Evolutionary conservation across 2,888 invertebrate genomes (phyloP), one percentile per base, ranked within the genome.

Genomic region (Drosophila recens): DNA sequence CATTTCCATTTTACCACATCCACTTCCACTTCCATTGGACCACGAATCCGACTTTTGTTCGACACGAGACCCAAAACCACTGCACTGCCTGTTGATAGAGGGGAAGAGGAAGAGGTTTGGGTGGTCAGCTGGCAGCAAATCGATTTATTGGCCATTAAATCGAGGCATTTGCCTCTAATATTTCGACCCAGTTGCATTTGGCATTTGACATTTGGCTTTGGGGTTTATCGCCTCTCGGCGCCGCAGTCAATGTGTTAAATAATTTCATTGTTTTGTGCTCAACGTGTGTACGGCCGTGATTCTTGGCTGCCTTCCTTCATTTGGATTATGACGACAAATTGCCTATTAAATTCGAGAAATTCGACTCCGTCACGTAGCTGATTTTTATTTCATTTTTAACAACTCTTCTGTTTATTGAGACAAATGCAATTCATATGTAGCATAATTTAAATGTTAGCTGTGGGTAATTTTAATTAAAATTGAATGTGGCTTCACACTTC

Each of bases 141-240:
- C 90, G 88, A 87, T 87, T 87, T 87, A 87, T 87, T 87, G 83
- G 70, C 82, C 76, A 87, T 87, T 87, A 89, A 86, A 78, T 69
- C 64, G 72, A 58, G 67, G 69, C 70, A 70, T 79, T 89, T 76
- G 67, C 66, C 74, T 67, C 76, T 83, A 83, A 84, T 83, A 79
- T 78, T 79, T 80, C 54, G 70, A 71, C 65, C 62, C 74, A 83
- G 72, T 83, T 88, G 89, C 89, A 88, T 86, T 84, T 77, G 70
- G 48, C 63, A 56, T 75, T 84, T 77, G 70, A 45, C 63, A 56
- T 75, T 79, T 79, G 75, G 67, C 62, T 62, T 77, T 53, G 49
- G 53, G 51, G 23, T 51, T 57, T 64, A 49, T 57, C 58, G 57
- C 23, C 45, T 67, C 45, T 65, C 64, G 42, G 38, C 54, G 43